Conservation (phyloP, 2,113 vertebrate genomes). For the Muntiacus reevesi region DNA sequence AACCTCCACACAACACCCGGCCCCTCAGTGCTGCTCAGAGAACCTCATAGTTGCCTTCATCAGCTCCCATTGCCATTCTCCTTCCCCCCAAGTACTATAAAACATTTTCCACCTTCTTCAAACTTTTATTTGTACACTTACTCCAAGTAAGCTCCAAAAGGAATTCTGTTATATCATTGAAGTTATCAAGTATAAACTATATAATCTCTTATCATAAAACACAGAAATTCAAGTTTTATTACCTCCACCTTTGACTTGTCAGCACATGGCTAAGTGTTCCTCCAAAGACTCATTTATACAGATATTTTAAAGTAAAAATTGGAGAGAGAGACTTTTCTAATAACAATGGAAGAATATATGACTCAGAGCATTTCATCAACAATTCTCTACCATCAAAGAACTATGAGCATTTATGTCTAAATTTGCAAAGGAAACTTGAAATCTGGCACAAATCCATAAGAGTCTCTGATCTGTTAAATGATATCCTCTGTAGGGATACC, state of each 20-base stretch:
- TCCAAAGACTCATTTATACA: no score
- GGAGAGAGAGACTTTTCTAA: background rate
- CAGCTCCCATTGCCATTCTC: background rate
- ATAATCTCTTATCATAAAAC: no score
- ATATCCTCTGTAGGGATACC: background rate
- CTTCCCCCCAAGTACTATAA: no score
- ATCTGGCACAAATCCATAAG: background rate
- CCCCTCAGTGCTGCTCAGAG: background rate
- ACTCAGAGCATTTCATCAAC: background rate
- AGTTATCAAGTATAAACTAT: no score
- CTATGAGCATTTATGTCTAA: background rate
- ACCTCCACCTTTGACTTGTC: no score
- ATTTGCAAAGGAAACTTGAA: background rate
- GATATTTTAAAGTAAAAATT: background rate
- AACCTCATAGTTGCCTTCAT: background rate
- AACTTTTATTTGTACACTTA: no score
- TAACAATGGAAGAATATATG: background rate
- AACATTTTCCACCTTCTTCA: no score
- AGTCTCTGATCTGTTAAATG: background rate
- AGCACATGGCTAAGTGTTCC: no score
- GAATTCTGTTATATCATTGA: no score
- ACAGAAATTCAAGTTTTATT: no score
- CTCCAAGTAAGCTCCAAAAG: no score
- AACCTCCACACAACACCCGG: rapidly evolving
- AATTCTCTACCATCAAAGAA: rapidly evolving